These are phyloP conservation scores for Campoletis raptor DNA, from an alignment of 2,888 invertebrate species.

Conservation along the genomic window DNA sequence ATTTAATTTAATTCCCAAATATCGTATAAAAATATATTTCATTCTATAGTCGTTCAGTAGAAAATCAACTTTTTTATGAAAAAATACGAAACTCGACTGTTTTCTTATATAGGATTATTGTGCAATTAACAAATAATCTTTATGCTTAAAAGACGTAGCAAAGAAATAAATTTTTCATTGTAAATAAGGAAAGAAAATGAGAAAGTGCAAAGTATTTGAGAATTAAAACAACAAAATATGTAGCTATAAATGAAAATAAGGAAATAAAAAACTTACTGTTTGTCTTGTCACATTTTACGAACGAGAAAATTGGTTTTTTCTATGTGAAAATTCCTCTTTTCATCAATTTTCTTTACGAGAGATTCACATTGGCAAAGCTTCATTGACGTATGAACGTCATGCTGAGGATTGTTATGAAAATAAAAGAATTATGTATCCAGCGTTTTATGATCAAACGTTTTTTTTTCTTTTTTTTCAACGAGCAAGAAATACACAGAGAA, in stretches of 20 bases:
- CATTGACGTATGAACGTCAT: slow-evolving; percentile 36
- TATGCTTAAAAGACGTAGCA: neutral
- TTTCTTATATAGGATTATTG: too few relatives aligned
- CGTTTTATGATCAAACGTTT: slow-evolving; percentile 23
- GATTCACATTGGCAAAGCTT: neutral
- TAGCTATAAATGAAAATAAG: neutral
- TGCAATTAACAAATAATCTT: too few relatives aligned
- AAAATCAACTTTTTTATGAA: neutral
- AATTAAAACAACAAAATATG: neutral
- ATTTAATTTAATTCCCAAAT: too few relatives aligned
- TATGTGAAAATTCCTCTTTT: neutral
- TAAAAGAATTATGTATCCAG: slow-evolving; percentile 58
- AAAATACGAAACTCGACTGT: too few relatives aligned
- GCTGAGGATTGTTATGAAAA: slow-evolving; percentile 47
- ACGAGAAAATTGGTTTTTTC: slow-evolving; percentile 6
- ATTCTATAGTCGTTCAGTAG: neutral
- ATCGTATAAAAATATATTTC: too few relatives aligned
- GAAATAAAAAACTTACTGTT: neutral
- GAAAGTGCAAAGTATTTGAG: neutral
- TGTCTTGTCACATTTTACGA: neutral
- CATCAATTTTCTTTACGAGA: neutral
- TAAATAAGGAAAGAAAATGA: neutral
- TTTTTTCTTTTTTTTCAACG: neutral
- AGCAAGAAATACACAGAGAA: neutral
- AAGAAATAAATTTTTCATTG: neutral